Conservation (phyloP, 2,113 vertebrate genomes). For the Pachyramphus minor region DNA sequence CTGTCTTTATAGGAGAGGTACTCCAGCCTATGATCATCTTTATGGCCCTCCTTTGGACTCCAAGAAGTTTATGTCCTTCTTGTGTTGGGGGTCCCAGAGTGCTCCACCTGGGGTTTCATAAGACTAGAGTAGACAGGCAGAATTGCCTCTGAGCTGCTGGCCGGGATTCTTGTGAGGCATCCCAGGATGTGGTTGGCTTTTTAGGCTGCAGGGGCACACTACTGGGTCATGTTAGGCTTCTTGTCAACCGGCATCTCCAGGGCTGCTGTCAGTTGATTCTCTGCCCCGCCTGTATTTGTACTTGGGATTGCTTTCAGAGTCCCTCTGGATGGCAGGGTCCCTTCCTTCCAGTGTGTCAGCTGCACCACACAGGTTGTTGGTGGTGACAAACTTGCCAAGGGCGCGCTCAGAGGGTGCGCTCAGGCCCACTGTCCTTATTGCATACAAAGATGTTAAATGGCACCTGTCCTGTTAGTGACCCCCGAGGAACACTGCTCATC, state of each 20-base stretch:
- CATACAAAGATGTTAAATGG: neutral
- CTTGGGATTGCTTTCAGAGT: neutral
- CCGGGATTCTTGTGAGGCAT: neutral
- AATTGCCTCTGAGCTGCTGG: neutral
- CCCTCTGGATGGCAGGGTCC: neutral
- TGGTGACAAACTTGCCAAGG: neutral
- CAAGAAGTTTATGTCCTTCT: neutral
- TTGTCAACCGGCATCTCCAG: neutral
- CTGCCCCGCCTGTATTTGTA: neutral
- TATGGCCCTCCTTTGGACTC: neutral
- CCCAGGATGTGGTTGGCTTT: neutral
- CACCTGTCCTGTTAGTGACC: neutral
- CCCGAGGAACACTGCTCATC: rapidly evolving
- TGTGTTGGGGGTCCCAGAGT: neutral
- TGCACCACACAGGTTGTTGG: neutral
- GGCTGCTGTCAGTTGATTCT: neutral
- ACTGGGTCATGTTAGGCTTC: neutral
- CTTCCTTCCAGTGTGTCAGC: neutral
- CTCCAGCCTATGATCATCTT: neutral
- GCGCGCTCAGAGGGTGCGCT: neutral
- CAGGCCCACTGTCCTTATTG: neutral
- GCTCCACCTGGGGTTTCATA: neutral
- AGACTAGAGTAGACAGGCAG: neutral
- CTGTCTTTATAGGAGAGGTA: neutral
- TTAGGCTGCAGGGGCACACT: neutral